Evolutionary conservation across 2,888 invertebrate species (phyloP).

Genomic region (Watsonalla binaria): DNA sequence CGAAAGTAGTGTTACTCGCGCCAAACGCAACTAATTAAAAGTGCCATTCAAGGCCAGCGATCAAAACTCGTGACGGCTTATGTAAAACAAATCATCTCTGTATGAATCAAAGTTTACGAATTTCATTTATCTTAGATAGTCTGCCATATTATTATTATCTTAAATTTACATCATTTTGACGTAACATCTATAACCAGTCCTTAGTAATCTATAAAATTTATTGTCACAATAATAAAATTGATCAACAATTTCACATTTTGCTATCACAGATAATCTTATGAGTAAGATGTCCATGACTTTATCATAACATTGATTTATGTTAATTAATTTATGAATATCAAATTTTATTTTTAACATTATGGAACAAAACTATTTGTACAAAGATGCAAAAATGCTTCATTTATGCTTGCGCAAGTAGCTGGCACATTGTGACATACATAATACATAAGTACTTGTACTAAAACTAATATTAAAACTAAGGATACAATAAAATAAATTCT

Average conservation of each 20-base stretch:
- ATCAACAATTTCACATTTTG: slow-evolving; percentile 13
- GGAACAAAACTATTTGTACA: neutral
- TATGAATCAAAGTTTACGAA: too few relatives aligned
- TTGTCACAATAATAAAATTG: slow-evolving; percentile 22
- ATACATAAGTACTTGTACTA: neutral
- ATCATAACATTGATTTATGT: neutral
- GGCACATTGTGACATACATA: neutral
- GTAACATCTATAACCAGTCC: neutral
- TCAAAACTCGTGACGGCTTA: too few relatives aligned
- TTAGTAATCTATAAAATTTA: slow-evolving; percentile 13
- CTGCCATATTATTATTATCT: neutral
- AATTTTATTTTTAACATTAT: neutral
- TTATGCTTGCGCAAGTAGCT: neutral
- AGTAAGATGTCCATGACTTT: slow-evolving; percentile 2
- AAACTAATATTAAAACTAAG: neutral
- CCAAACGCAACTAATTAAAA: too few relatives aligned
- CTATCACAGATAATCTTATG: slow-evolving; percentile 25
- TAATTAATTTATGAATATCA: neutral
- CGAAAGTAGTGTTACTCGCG: too few relatives aligned
- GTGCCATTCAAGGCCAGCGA: too few relatives aligned
- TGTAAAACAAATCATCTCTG: too few relatives aligned
- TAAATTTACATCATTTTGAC: neutral
- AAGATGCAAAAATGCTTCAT: neutral
- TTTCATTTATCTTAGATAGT: neutral
- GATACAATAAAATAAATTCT: neutral